Conservation (phyloP, 2,797 vertebrate species). For the Momotus momota region DNA sequence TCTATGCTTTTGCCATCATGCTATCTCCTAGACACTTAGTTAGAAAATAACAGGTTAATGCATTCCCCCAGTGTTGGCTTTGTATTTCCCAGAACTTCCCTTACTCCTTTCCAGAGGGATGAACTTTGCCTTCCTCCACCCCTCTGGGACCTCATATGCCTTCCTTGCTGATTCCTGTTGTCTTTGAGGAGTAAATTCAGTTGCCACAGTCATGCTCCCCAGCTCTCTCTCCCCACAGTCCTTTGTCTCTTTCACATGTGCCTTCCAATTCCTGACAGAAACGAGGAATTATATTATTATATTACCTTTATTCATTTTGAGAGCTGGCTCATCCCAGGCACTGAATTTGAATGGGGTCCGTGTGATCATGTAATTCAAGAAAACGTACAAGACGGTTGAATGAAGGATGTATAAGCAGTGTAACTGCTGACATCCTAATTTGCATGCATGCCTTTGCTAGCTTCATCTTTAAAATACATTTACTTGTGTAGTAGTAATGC, state of each 20-base stretch:
- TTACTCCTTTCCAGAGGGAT: neutral
- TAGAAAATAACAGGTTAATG: constrained; percentile 13
- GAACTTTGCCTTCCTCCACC: neutral
- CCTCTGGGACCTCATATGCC: neutral
- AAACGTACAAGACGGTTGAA: neutral
- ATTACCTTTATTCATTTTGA: neutral
- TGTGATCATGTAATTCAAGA: constrained; percentile 2
- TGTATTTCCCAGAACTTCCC: neutral
- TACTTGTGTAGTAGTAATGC: neutral
- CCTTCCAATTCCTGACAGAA: neutral
- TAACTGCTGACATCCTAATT: constrained; percentile 16
- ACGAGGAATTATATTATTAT: neutral
- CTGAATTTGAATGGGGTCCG: constrained; percentile 33
- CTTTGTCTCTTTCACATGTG: neutral
- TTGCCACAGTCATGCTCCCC: neutral
- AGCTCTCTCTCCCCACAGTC: neutral
- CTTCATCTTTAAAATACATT: neutral
- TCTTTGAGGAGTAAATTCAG: neutral
- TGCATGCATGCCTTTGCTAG: neutral
- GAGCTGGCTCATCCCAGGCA: neutral
- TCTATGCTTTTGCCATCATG: neutral
- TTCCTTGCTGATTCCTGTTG: neutral
- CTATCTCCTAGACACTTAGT: neutral
- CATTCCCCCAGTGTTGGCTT: neutral
- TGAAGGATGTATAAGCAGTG: constrained; percentile 9